Conservation (phyloP, 30 jellyfish, hydroid and myxozoan species). For the Pelagia noctiluca region DNA sequence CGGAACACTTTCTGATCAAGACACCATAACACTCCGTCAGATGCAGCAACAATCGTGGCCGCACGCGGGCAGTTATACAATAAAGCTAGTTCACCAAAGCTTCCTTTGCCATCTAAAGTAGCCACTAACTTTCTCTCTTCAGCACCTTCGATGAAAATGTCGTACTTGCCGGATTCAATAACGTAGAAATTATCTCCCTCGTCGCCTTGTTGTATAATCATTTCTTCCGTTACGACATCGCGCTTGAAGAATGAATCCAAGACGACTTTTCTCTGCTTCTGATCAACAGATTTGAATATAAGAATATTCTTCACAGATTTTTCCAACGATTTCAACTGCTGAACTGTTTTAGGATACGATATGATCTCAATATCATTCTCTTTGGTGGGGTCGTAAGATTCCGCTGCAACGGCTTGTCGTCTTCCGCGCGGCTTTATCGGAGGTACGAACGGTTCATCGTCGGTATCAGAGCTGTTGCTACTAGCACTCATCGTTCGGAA, state of each 20-base stretch:
- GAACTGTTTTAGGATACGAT: constrained; percentile 82
- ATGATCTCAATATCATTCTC: constrained; percentile 80
- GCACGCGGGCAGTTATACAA: constrained; percentile 97
- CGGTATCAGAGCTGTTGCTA: constrained; percentile 40
- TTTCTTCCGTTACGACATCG: constrained; percentile 68
- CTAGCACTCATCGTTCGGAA: constrained; percentile 30
- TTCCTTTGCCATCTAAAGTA: constrained; percentile 87
- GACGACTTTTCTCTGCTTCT: constrained; percentile 75
- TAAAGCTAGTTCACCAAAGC: constrained; percentile 96
- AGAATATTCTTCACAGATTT: constrained; percentile 86
- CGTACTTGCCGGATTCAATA: constrained; percentile 85
- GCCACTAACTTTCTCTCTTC: constrained; percentile 81
- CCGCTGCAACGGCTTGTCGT: constrained; percentile 99
- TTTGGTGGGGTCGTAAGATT: constrained; percentile 94
- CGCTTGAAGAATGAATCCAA: constrained; percentile 89
- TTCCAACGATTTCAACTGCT: constrained; percentile 80
- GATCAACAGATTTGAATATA: constrained; percentile 83
- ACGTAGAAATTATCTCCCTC: constrained; percentile 98
- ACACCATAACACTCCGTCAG: constrained; percentile 95
- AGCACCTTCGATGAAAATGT: constrained; percentile 70
- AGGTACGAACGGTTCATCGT: constrained; percentile 72
- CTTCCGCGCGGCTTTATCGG: constrained; percentile 89
- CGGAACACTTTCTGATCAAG: constrained; percentile 95
- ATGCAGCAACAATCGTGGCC: constrained; percentile 92
- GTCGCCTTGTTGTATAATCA: constrained; percentile 94